A percentile compares a stretch with the other conserved stretches of the same genome.
Conservation (phyloP, 2,113 vertebrate genomes). For the Nibea coibor region DNA sequence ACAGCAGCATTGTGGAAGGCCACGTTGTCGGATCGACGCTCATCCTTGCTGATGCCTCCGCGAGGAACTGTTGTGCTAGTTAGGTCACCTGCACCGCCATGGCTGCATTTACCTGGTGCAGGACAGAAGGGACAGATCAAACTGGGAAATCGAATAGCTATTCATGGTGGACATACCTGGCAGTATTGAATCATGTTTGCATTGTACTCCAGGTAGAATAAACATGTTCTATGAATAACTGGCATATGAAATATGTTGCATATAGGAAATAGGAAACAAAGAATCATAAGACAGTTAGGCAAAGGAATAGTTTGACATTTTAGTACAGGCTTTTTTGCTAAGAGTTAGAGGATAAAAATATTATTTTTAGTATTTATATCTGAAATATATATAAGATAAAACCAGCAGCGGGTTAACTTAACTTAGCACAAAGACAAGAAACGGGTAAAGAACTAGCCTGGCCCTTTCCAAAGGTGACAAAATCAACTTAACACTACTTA, state of each 20-base stretch:
- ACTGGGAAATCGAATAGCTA: neutral
- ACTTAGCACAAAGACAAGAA: too few relatives aligned
- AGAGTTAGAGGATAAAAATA: neutral
- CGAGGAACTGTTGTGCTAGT: conserved; percentile 65
- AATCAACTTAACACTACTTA: neutral
- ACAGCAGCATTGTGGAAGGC: conserved; percentile 74
- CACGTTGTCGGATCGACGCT: conserved; percentile 62
- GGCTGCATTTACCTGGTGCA: conserved; percentile 84
- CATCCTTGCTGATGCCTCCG: conserved; percentile 83
- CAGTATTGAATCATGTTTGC: neutral
- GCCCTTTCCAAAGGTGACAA: neutral
- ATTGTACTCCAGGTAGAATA: too few relatives aligned
- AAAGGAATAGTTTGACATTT: neutral
- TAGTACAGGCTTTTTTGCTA: neutral
- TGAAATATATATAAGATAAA: neutral
- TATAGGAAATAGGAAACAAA: too few relatives aligned
- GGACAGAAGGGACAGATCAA: neutral
- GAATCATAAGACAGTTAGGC: neutral
- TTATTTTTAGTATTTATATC: neutral
- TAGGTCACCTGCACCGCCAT: conserved; percentile 77
- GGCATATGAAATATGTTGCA: neutral
- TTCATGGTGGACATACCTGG: neutral
- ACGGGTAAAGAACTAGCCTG: neutral
- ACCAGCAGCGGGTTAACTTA: too few relatives aligned
- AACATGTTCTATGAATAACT: too few relatives aligned